Evolutionary conservation across 2,797 vertebrate species (phyloP).

Genomic region (Pseudocheirus occidentalis): DNA sequence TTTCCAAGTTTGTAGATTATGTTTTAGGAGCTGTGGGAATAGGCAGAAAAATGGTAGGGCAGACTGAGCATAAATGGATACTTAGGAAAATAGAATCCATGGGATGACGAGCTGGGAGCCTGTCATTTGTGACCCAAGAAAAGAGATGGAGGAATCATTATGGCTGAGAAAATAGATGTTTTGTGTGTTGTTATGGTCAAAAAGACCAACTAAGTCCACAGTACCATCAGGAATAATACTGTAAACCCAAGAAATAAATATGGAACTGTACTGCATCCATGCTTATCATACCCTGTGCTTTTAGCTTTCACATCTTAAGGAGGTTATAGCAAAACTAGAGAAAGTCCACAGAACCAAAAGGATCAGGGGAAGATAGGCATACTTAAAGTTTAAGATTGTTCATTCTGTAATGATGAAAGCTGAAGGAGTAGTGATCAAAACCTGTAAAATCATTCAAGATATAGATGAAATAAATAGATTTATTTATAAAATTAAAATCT

Average conservation of each 20-base stretch:
- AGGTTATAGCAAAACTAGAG: neutral
- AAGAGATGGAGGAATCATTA: neutral
- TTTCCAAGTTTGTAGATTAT: neutral
- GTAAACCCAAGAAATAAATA: conserved; percentile 12
- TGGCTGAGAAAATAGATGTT: neutral
- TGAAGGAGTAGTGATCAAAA: neutral
- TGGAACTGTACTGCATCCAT: neutral
- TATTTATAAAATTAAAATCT: neutral
- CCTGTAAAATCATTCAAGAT: neutral
- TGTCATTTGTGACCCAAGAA: neutral
- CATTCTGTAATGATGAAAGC: neutral
- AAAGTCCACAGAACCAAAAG: neutral
- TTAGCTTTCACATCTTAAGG: neutral
- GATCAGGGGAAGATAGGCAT: neutral
- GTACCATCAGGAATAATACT: neutral
- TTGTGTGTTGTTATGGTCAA: conserved; percentile 1
- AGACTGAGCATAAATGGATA: neutral
- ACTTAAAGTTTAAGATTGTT: neutral
- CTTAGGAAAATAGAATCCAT: neutral
- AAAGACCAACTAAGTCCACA: conserved; percentile 20
- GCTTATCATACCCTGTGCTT: conserved; percentile 8
- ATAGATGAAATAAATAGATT: neutral
- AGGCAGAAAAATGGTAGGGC: neutral
- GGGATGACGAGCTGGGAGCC: neutral
- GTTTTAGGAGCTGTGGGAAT: neutral